Percentiles rank a stretch among this genome's conserved stretches.
Conservation (phyloP, 37 sponge, comb jelly and placozoan genomes). For the Diacarnus erythraeanus region DNA sequence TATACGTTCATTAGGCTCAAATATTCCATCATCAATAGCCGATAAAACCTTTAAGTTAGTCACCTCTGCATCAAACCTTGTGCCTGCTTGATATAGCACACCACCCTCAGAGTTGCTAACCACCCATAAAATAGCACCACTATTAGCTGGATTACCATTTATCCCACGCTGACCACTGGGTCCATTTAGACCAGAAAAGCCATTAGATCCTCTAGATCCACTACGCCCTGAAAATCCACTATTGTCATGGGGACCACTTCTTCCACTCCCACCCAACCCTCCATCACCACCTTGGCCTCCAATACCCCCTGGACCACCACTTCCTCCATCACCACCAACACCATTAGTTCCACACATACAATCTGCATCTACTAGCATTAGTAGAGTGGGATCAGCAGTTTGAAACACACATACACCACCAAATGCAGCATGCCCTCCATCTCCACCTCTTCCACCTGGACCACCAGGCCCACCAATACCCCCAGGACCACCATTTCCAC, state of each 20-base stretch:
- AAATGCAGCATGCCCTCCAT: conserved; percentile 65
- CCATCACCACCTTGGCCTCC: conserved; percentile 63
- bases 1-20: conserved; percentile 84
- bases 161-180: conserved; percentile 30
- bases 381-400: conserved; percentile 42
- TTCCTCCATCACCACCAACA: conserved; percentile 53
- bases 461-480: conserved; percentile 76
- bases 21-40: conserved; percentile 82
- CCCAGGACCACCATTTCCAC: conserved; percentile 77
- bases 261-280: conserved; percentile 42
- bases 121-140: conserved; percentile 69
- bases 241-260: conserved; percentile 23
- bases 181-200: conserved; percentile 34
- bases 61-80: conserved; percentile 67
- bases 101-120: conserved; percentile 44
- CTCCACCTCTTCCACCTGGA: conserved; percentile 58
- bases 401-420: conserved; percentile 62
- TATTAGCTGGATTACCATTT: conserved; percentile 39
- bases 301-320: conserved; percentile 56
- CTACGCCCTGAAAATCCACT: conserved; percentile 20
- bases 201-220: conserved; percentile 43
- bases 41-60: conserved; percentile 36
- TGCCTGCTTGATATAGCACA: conserved; percentile 50
- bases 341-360: conserved; percentile 56
- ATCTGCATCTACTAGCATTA: conserved; percentile 71